Evolutionary conservation across 2,113 vertebrate genomes (phyloP).

Genomic region (Agapornis roseicollis): DNA sequence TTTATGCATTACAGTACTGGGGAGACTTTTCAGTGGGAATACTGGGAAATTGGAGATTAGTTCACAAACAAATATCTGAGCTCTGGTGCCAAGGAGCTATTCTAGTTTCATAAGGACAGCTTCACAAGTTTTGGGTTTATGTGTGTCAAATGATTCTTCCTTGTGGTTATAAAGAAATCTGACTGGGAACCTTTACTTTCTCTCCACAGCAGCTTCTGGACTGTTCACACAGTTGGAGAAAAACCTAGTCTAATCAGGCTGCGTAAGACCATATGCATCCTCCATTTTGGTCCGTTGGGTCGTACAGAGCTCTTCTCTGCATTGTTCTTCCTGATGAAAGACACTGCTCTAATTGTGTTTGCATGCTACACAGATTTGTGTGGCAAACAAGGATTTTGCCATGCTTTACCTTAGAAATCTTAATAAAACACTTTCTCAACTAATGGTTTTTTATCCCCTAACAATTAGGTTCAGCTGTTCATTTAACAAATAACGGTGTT

Average conservation of each 20-base stretch:
- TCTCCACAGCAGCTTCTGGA: background rate
- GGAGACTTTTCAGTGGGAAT: conserved; percentile 21
- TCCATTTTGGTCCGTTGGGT: background rate
- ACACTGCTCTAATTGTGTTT: background rate
- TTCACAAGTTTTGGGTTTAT: conserved; percentile 15
- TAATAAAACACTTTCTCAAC: background rate
- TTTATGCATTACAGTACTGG: background rate
- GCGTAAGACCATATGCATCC: background rate
- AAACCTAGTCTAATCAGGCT: background rate
- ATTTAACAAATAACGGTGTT: conserved; percentile 18
- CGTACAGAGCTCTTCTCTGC: background rate
- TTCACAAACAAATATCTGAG: conserved; percentile 18
- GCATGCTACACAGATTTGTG: background rate
- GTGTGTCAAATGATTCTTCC: background rate
- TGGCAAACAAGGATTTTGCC: background rate
- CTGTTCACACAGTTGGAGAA: background rate
- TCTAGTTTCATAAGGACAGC: background rate
- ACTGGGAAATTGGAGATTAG: conserved; percentile 18
- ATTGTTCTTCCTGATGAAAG: background rate
- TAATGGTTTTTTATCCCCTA: background rate
- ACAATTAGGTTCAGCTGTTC: conserved; percentile 10
- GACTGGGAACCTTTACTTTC: background rate
- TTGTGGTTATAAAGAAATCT: background rate
- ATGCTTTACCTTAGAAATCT: background rate
- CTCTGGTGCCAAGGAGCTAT: background rate